phyloP scores from a whole-genome alignment of 2,888 invertebrate species.

The Lottia gigantea region DNA sequence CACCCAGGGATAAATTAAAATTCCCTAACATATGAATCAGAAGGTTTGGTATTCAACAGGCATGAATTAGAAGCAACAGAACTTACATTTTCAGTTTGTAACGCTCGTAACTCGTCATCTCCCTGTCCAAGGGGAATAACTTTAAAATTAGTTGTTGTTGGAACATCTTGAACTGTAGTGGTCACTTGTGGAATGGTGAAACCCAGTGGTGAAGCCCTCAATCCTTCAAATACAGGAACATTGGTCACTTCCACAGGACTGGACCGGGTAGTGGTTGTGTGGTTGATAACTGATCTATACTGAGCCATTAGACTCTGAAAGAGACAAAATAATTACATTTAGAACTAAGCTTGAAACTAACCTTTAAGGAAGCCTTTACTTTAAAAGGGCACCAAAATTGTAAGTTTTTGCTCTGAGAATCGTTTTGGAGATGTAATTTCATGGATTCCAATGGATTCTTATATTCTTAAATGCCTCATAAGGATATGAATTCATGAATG shows the following conservation, averaged over 20 bases:
- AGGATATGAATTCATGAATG: too few species aligned
- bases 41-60: too few species aligned
- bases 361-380: too few species aligned
- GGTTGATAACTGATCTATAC: conserved; percentile 54
- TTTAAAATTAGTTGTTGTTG: conserved; percentile 19
- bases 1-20: too few species aligned
- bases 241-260: conserved; percentile 45
- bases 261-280: conserved; percentile 53
- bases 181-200: neutral
- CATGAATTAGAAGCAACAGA: conserved; percentile 42
- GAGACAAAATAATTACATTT: too few species aligned
- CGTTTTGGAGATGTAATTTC: too few species aligned
- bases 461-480: too few species aligned
- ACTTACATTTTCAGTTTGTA: conserved; percentile 64
- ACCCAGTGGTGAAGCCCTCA: neutral
- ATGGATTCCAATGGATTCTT: too few species aligned
- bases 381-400: too few species aligned
- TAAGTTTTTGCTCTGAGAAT: too few species aligned
- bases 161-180: neutral
- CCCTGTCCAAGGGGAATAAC: conserved; percentile 48
- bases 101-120: conserved; percentile 49
- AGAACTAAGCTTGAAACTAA: too few species aligned
- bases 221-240: conserved; percentile 7
- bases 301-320: conserved; percentile 59
- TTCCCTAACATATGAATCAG: too few species aligned